These are phyloP conservation scores for Pterocles gutturalis DNA, from an alignment of 2,113 vertebrate species.

Conservation along the genomic window DNA sequence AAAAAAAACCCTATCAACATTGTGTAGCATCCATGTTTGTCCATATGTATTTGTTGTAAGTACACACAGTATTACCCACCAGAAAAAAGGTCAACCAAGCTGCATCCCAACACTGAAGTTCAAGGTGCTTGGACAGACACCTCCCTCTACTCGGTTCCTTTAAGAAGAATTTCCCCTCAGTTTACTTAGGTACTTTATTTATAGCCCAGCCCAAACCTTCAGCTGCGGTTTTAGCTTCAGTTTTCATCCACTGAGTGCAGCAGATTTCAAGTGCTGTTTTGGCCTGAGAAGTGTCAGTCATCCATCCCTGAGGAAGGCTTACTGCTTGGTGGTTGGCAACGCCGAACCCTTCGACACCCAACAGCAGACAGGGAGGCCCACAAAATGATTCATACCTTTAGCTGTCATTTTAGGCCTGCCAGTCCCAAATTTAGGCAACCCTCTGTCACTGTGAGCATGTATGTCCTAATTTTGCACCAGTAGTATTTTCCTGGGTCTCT, in stretches of 20 bases:
- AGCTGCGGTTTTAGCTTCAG: background rate
- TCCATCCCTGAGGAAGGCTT: background rate
- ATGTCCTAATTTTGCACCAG: background rate
- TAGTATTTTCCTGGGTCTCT: background rate
- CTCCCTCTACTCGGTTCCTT: background rate
- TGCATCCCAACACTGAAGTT: background rate
- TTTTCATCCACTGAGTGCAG: background rate
- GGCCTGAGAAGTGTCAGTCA: background rate
- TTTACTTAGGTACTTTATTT: constrained; percentile 9
- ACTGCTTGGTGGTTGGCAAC: background rate
- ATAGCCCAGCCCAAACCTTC: background rate
- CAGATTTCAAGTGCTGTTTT: background rate
- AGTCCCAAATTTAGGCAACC: background rate
- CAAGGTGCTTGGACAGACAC: background rate
- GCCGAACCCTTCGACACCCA: background rate
- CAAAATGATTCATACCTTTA: background rate
- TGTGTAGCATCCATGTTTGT: background rate
- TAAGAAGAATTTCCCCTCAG: background rate
- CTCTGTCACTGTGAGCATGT: background rate
- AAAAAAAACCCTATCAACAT: background rate
- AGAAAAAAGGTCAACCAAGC: background rate
- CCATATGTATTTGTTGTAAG: background rate
- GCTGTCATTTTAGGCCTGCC: background rate
- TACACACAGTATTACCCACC: background rate
- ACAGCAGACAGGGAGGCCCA: background rate